Base-by-base conservation (phyloP, 2,888 invertebrate genomes). In the Argynnis bischoffii region DNA sequence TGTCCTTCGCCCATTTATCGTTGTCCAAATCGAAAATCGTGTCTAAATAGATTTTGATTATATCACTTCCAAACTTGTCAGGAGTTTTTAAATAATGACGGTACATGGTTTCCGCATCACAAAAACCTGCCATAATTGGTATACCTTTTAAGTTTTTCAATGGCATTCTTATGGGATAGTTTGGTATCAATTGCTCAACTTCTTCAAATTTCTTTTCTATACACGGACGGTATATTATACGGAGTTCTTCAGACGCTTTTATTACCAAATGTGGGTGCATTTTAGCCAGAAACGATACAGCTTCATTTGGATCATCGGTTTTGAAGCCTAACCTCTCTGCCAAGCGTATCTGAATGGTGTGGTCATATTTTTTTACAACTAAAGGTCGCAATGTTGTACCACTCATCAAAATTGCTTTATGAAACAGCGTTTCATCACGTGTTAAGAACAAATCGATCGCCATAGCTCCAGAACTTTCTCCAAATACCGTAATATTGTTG, bases 321-420 rank as follows among this genome's bases (percentile, higher is more conserved):
- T 53, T 16, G 6, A 78, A 79, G 21, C 84, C 85, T 3, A 88
- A 74, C 21, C 78, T 71, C 57, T 77, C 68, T 0, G 87, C 79
- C 16, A 88, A 67, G 70, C 77, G 78, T 2, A 84, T 57, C 2
- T 82, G 79, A 14, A 76, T 75, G 11, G 74, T 72, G 1, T 55
- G 67, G 55, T 84, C 81, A 0, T 81, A 76, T 47, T 79, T 76
- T 0, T 1, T 2, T 5, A 84, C 31, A 3, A 69, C 59, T 69
- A 75, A 76, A 0, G 81, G 78, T 8, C 66, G 31, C 35, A 80
- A 41, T 2, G 79, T 64, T 14, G 75, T 74, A 0, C 85, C 87
- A 66, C 88, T 88, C 72, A 88, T 84, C 64, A 83, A 63, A 18
- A 89, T 86, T 0, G 78, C 79, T 67, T 83, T 77, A 63, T 83